These are phyloP conservation scores for Agrilus planipennis DNA, from an alignment of 1,140 invertebrate genomes.

Conservation along the genomic window DNA sequence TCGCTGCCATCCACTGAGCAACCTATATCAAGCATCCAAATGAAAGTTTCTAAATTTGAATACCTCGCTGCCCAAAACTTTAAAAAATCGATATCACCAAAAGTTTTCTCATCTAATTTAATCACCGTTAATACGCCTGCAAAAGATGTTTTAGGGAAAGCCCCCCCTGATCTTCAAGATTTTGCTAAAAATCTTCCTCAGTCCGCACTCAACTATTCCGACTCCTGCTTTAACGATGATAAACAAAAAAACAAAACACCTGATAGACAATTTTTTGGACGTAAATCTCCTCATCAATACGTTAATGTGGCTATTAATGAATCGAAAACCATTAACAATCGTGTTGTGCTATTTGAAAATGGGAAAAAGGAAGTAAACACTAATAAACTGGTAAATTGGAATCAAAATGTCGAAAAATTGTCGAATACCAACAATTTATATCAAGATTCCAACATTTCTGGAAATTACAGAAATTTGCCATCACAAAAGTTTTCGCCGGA, in stretches of 20 bases:
- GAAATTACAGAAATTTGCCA: constrained; percentile 19
- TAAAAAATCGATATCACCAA: constrained; percentile 50
- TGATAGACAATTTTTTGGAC: constrained; percentile 24
- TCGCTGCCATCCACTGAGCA: constrained; percentile 38
- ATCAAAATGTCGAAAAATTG: constrained; percentile 24
- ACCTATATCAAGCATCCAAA: constrained; percentile 39
- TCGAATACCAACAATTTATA: constrained; percentile 19
- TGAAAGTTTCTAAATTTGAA: constrained; percentile 48
- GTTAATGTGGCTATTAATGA: constrained; percentile 31
- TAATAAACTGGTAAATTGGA: constrained; percentile 21
- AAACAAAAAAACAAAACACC: constrained; percentile 28
- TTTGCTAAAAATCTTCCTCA: constrained; percentile 31
- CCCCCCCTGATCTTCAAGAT: constrained; percentile 38
- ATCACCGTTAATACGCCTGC: constrained; percentile 66
- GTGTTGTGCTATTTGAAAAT: constrained; percentile 32
- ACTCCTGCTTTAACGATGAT: constrained; percentile 25
- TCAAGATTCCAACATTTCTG: constrained; percentile 2
- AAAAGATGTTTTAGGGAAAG: constrained; percentile 57
- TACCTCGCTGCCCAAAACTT: constrained; percentile 38
- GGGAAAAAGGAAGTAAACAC: constrained; percentile 28
- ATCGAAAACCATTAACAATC: constrained; percentile 29
- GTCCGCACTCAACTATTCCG: constrained; percentile 31
- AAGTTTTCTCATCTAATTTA: constrained; percentile 64
- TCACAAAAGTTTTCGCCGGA: constrained; percentile 42
- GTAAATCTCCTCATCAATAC: constrained; percentile 26